Evolutionary conservation across 1,140 invertebrate genomes (phyloP), one percentile per base, ranked within the genome.

Genomic region (Ceratosolen fusciceps): DNA sequence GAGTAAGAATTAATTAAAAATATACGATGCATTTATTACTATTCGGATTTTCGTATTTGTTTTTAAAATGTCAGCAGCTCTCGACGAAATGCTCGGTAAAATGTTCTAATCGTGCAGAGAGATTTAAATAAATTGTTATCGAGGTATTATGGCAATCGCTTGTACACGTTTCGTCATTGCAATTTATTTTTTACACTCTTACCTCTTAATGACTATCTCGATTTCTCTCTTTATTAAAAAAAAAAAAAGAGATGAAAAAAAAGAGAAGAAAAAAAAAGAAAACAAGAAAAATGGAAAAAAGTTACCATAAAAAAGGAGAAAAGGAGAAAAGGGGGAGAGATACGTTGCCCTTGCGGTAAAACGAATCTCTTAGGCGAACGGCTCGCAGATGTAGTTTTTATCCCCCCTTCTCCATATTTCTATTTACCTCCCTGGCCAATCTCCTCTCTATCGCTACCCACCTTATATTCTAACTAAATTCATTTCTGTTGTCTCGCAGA

Each of bases 401-500:
- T 31, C 58, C 24, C 19, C 16, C 19, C 4, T 29, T 31, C 8
- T 31, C 26, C 31, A 26, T 31, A 26, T 60, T 34, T 60, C 58
- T 67, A 3, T 39, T 31, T 67, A 3, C 19, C 62, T 39, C 34
- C 34, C 62, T 31, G 9, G 26, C 26, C 2, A 26, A 29, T 21
- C 16, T 67, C 24, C 7, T 39, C 58, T 2, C 58, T 31, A 29
- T 60, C 4, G 14, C 52, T 54, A 54, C 24, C 21, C 52, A 19
- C 9, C 52, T 54, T 54, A n/a, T 54, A 54, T 54, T 54, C 52
- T n/a, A 54, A n/a, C 52, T 54, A 54, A n/a, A 54, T 54, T 54
- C 52, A 54, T 54, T 54, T n/a, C 19, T n/a, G 21, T n/a, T 5
- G 24, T 72, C n/a, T 37, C 62, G 37, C 39, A 19, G 34, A 67